A percentile compares a stretch with the other conserved stretches of the same genome.
Conservation (phyloP, 1,140 invertebrate genomes). For the Rhyacophila brunnea region DNA sequence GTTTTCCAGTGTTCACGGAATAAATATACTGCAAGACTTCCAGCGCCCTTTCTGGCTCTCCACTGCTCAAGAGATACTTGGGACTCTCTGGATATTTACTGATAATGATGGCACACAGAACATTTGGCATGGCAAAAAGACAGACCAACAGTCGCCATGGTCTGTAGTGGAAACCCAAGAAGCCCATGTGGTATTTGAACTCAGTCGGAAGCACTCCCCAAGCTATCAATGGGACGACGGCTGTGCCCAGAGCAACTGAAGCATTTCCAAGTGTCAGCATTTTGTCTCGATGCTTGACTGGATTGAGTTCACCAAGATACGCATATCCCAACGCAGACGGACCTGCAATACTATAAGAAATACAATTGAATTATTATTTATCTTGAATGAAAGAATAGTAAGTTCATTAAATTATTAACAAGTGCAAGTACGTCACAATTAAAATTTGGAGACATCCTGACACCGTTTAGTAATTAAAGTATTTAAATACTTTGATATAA, state of each 20-base stretch:
- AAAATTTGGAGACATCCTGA: too few species aligned
- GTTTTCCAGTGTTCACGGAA: constrained; percentile 50
- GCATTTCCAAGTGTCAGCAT: constrained; percentile 52
- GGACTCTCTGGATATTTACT: constrained; percentile 66
- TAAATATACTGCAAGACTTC: constrained; percentile 56
- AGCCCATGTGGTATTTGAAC: constrained; percentile 37
- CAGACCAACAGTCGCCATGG: constrained; percentile 62
- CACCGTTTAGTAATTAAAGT: background rate
- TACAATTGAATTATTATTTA: too few species aligned
- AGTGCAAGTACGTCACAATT: too few species aligned
- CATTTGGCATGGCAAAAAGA: constrained; percentile 48
- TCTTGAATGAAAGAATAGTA: background rate
- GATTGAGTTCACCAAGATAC: constrained; percentile 62
- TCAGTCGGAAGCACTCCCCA: constrained; percentile 56
- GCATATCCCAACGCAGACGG: constrained; percentile 59
- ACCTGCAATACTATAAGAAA: constrained; percentile 50
- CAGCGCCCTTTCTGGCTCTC: constrained; percentile 54
- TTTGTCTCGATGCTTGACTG: constrained; percentile 19
- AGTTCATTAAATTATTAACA: too few species aligned
- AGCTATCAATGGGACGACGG: constrained; percentile 58
- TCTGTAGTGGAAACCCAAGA: constrained; percentile 44
- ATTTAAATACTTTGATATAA: background rate
- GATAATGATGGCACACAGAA: constrained; percentile 50
- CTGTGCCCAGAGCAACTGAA: constrained; percentile 58
- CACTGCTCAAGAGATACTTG: constrained; percentile 62